These are phyloP conservation scores for Myrmecobius fasciatus DNA, from an alignment of 2,113 vertebrate species.

Conservation along the genomic window DNA sequence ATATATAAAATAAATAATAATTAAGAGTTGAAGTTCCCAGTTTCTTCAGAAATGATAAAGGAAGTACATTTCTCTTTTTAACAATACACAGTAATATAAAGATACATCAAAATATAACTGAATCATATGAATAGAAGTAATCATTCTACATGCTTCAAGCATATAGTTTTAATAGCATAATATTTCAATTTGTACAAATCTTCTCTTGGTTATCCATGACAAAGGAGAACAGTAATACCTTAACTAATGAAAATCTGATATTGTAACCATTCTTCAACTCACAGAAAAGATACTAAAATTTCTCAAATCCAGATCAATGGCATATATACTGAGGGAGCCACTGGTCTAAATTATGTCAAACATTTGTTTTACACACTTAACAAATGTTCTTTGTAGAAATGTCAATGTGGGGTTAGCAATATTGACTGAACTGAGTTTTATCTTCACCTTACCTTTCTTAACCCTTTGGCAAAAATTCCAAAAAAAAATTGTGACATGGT, in stretches of 20 bases:
- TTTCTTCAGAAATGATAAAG: slow-evolving; percentile 1
- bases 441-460: neutral
- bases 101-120: neutral
- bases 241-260: neutral
- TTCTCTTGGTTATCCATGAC: neutral
- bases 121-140: neutral
- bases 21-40: neutral
- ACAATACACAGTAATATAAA: neutral
- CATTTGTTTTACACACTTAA: neutral
- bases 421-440: neutral
- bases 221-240: neutral
- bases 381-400: neutral
- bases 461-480: neutral
- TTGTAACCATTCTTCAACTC: neutral
- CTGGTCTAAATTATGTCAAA: neutral
- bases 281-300: neutral
- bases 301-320: too few species aligned
- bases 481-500: neutral
- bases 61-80: neutral
- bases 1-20: neutral
- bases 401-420: neutral
- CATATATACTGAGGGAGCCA: neutral
- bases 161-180: too few species aligned
- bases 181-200: neutral
- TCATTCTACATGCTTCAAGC: too few species aligned